phyloP scores from a whole-genome alignment of 2,888 invertebrate species.

The Euclidia mi region DNA sequence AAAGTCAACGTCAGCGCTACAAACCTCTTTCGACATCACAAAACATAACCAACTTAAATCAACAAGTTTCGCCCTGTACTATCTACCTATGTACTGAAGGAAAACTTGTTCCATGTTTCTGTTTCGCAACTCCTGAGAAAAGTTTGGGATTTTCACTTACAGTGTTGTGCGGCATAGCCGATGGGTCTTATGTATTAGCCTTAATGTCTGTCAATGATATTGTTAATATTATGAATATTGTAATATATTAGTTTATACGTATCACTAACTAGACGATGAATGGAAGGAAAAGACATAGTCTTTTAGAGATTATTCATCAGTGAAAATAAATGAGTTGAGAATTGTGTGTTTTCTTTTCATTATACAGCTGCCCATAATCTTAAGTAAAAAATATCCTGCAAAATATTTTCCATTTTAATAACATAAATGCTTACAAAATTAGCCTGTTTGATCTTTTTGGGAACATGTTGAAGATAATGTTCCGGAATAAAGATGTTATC shows the following conservation, averaged over 20 bases:
- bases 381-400: too few relatives aligned
- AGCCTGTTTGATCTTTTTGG: too few relatives aligned
- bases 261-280: constrained; percentile 64
- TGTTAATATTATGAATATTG: constrained; percentile 31
- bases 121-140: not conserved
- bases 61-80: too few relatives aligned
- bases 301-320: constrained; percentile 72
- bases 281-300: constrained; percentile 73
- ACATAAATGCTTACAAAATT: too few relatives aligned
- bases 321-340: constrained; percentile 65
- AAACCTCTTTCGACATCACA: constrained; percentile 5
- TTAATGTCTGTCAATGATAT: constrained; percentile 25
- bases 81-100: not conserved
- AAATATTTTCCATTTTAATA: too few relatives aligned
- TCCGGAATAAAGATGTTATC: too few relatives aligned
- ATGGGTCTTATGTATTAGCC: constrained; percentile 18
- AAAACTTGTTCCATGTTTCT: constrained; percentile 5
- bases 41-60: constrained; percentile 10
- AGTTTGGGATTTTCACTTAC: not conserved
- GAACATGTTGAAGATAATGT: too few relatives aligned
- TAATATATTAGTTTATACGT: constrained; percentile 51
- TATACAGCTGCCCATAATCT: not conserved
- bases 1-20: not conserved
- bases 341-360: constrained; percentile 25
- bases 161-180: constrained; percentile 2